Evolutionary conservation across 2,888 invertebrate species (phyloP).

Genomic region (Cataglyphis altisquamis): DNA sequence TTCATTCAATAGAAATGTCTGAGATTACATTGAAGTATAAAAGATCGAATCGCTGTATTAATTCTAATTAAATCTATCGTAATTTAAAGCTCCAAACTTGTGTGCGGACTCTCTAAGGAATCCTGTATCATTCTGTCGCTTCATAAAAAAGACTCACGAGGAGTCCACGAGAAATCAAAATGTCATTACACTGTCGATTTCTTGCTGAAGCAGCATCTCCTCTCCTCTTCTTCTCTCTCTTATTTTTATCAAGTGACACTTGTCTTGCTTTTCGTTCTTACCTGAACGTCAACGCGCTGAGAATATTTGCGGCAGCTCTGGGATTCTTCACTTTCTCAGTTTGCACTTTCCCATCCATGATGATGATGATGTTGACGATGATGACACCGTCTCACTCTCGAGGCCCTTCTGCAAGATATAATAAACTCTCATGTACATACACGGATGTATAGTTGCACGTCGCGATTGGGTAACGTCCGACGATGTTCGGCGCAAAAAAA

Average conservation of each 20-base stretch:
- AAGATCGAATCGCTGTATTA: background rate
- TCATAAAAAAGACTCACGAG: background rate
- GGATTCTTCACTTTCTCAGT: constrained; percentile 86
- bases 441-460: background rate
- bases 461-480: background rate
- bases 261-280: constrained; percentile 80
- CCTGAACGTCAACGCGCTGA: constrained; percentile 88
- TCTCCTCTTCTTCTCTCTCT: background rate
- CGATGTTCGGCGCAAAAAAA: background rate
- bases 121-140: background rate
- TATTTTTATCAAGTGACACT: background rate
- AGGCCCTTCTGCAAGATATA: constrained; percentile 42
- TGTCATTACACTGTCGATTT: background rate
- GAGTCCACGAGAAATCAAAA: background rate
- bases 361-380: constrained; percentile 75
- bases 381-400: constrained; percentile 2
- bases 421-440: background rate
- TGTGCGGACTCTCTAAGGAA: background rate
- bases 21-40: too few species aligned
- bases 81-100: background rate
- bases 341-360: constrained; percentile 81
- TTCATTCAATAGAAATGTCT: too few species aligned
- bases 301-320: constrained; percentile 87
- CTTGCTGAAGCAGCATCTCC: background rate
- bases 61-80: background rate